Percentiles rank a stretch among this genome's conserved stretches.
These are phyloP conservation scores for Tyria jacobaeae DNA, from an alignment of 2,888 invertebrate species.

Conservation along the genomic window DNA sequence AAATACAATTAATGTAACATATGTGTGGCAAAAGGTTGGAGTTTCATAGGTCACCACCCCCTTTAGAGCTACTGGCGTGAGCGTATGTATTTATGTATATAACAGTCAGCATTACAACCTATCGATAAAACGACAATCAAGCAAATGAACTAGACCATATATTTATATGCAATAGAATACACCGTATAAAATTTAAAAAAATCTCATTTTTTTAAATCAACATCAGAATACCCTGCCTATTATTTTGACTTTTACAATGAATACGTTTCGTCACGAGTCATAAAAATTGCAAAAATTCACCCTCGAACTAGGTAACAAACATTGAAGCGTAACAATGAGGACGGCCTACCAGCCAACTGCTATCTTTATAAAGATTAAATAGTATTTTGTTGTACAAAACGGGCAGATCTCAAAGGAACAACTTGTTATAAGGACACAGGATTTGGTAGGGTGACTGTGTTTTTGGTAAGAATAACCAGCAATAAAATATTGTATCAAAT, in stretches of 20 bases:
- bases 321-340: conserved; percentile 61
- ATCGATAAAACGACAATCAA: neutral
- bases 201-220: neutral
- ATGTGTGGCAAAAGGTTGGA: too few species aligned
- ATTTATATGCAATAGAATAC: neutral
- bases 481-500: too few species aligned
- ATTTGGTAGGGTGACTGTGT: conserved; percentile 60
- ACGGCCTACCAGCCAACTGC: conserved; percentile 52
- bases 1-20: too few species aligned
- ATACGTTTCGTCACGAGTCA: conserved; percentile 46
- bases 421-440: conserved; percentile 60
- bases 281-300: conserved; percentile 39
- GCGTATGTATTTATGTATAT: too few species aligned
- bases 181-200: neutral
- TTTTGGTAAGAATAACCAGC: neutral
- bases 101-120: neutral
- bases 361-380: conserved; percentile 71
- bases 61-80: too few species aligned
- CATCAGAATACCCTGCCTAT: conserved; percentile 23
- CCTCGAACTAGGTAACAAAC: conserved; percentile 61
- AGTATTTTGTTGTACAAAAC: conserved; percentile 66
- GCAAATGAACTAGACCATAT: neutral
- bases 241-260: conserved; percentile 40
- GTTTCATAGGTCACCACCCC: too few species aligned
- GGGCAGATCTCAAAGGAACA: conserved; percentile 72